A percentile compares a stretch with the other conserved stretches of the same genome.
Conservation (phyloP, 2,888 invertebrate genomes). For the Corbicula japonica region DNA sequence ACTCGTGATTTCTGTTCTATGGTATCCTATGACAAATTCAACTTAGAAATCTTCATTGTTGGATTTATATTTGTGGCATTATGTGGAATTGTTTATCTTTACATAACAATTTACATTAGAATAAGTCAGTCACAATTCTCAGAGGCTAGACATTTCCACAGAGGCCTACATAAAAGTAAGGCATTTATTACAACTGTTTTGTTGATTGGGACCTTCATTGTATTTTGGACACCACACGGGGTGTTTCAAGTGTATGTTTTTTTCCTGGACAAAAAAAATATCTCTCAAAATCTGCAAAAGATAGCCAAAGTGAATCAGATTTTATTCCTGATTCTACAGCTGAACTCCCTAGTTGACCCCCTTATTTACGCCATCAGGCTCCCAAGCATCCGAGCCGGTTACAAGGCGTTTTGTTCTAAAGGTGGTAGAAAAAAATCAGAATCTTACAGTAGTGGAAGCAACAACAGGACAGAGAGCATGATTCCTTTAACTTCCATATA, state of each 20-base stretch:
- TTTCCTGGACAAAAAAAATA: background rate
- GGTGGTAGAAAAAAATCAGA: too few relatives aligned
- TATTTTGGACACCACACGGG: constrained; percentile 4
- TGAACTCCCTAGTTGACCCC: constrained; percentile 8
- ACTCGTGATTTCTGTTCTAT: too few relatives aligned
- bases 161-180: background rate
- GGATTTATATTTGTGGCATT: background rate
- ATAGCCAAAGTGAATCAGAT: background rate
- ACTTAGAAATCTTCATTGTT: background rate
- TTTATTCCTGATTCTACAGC: background rate
- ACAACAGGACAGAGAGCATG: too few relatives aligned
- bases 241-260: constrained; percentile 2
- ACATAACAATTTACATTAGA: background rate
- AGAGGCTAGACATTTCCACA: background rate
- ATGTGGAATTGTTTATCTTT: background rate
- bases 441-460: too few relatives aligned
- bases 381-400: background rate
- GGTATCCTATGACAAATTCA: background rate
- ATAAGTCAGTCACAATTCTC: background rate
- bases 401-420: background rate
- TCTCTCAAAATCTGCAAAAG: background rate
- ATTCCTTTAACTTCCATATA: too few relatives aligned
- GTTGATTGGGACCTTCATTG: background rate
- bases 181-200: background rate
- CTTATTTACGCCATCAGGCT: background rate